Percentiles rank a stretch among this genome's conserved stretches.
phyloP scores from a whole-genome alignment of 2,888 invertebrate genomes.

The Falcaria lacertinaria region DNA sequence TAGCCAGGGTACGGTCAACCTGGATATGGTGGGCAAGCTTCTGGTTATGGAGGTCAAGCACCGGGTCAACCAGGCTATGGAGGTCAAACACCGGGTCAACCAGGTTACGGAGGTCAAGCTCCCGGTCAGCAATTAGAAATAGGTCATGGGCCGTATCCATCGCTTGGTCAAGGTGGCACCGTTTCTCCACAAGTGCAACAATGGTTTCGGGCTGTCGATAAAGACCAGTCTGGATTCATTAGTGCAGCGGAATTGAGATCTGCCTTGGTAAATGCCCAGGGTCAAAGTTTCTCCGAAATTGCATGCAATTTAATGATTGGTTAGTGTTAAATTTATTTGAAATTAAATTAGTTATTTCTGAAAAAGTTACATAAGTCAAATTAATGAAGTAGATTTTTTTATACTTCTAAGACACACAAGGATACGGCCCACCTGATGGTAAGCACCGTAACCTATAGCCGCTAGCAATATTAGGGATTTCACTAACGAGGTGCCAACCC shows the following conservation, averaged over 20 bases:
- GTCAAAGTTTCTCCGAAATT: slow-evolving; percentile 88
- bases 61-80: slow-evolving; percentile 15
- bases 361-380: no score
- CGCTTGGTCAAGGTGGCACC: slow-evolving; percentile 69
- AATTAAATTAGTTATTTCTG: neutral
- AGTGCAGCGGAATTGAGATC: slow-evolving; percentile 86
- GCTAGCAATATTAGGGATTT: no score
- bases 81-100: slow-evolving; percentile 10
- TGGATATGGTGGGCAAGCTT: slow-evolving; percentile 20
- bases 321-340: slow-evolving; percentile 37
- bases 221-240: slow-evolving; percentile 90
- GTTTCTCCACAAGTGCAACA: slow-evolving; percentile 87
- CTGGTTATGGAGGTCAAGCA: slow-evolving; percentile 13
- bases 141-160: slow-evolving; percentile 72
- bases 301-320: slow-evolving; percentile 94
- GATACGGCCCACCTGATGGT: no score
- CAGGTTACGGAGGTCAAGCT: slow-evolving; percentile 22
- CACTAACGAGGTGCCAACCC: no score
- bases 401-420: no score
- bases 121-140: slow-evolving; percentile 51
- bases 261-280: slow-evolving; percentile 92
- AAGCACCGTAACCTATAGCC: no score
- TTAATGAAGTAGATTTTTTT: no score
- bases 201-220: slow-evolving; percentile 92
- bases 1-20: slow-evolving; percentile 23